These are phyloP conservation scores for Bombus sibiricus DNA, from an alignment of 1,140 invertebrate species.

Conservation along the genomic window DNA sequence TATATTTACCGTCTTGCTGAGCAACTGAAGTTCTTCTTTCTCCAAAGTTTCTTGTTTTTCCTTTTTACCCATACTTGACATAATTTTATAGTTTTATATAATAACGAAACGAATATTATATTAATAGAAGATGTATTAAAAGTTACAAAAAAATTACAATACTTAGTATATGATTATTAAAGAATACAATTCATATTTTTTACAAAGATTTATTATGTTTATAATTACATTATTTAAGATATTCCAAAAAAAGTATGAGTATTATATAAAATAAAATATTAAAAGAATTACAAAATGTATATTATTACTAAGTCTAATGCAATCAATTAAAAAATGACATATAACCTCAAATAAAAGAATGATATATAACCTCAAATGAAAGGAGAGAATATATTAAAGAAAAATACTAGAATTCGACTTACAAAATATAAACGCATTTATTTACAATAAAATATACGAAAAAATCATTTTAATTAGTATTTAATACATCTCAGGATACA, in stretches of 20 bases:
- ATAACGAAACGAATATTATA: neutral
- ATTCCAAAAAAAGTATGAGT: neutral
- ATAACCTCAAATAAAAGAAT: neutral
- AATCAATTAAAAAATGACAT: neutral
- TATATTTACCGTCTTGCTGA: conserved; percentile 73
- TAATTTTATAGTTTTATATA: neutral
- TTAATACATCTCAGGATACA: neutral
- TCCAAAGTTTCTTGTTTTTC: conserved; percentile 50
- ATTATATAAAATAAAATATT: neutral
- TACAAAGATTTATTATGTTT: neutral
- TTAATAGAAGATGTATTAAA: neutral
- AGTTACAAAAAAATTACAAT: too few relatives aligned
- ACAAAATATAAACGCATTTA: neutral
- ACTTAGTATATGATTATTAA: neutral
- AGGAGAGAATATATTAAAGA: neutral
- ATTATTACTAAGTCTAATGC: neutral
- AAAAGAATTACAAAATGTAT: neutral
- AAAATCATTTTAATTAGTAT: neutral
- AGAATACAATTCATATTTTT: neutral
- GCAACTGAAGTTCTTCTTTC: conserved; percentile 67
- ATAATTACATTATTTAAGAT: neutral
- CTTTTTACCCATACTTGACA: neutral
- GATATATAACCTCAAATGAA: neutral
- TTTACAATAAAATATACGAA: neutral
- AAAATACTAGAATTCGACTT: neutral